Evolutionary conservation across 2,113 vertebrate genomes (phyloP).

Genomic region (Dinomys branickii): DNA sequence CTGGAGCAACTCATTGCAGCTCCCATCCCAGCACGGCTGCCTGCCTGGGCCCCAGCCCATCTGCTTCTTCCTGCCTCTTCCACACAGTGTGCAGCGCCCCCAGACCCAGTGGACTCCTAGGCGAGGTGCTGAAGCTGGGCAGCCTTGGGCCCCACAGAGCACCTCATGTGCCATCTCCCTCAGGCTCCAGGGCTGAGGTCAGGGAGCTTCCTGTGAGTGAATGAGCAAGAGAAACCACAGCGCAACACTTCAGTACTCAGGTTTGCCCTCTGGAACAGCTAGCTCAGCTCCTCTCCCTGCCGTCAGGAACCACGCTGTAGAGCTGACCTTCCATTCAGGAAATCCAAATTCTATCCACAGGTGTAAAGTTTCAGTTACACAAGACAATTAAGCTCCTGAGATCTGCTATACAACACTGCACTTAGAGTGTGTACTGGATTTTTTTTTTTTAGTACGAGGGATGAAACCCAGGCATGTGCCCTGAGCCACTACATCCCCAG

Average conservation of each 20-base stretch:
- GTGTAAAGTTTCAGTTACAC: not conserved
- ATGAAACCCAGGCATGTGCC: not conserved
- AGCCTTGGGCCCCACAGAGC: not conserved
- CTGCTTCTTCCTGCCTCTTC: not conserved
- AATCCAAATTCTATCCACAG: not conserved
- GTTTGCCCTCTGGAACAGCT: not conserved
- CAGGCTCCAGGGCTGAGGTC: not conserved
- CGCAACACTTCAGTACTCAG: not conserved
- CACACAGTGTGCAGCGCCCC: not conserved
- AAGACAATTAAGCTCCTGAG: not conserved
- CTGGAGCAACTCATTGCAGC: not conserved
- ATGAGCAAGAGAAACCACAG: not conserved
- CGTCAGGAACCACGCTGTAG: not conserved
- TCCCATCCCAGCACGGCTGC: not conserved
- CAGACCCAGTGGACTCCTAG: not conserved
- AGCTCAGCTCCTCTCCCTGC: not conserved
- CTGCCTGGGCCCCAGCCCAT: not conserved
- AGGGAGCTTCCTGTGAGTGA: not conserved
- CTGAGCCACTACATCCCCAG: not conserved
- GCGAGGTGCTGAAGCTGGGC: not conserved
- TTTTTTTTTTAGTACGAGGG: not conserved
- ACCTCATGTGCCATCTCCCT: not conserved
- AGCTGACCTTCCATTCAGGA: conserved; percentile 10
- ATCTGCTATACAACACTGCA: not conserved
- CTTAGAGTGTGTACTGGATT: not conserved